phyloP scores from a whole-genome alignment of 2,797 vertebrate species.

The Thunnus albacares region DNA sequence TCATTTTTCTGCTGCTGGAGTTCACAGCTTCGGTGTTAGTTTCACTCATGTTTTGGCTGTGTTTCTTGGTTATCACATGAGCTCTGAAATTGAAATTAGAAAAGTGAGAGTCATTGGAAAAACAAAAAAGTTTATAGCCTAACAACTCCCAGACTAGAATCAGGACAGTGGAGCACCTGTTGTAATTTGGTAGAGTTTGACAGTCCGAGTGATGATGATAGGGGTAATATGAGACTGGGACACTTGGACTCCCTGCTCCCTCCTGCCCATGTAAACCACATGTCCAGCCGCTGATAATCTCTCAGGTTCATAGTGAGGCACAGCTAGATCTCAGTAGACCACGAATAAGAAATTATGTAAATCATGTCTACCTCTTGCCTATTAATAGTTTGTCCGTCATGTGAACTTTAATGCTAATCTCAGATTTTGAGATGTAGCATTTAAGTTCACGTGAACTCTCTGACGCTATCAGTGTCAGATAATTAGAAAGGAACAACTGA shows the following conservation, averaged over 20 bases:
- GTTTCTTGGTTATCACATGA: background rate
- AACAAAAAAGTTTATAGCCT: background rate
- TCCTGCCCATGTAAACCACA: slow-evolving; percentile 17
- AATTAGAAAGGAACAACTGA: background rate
- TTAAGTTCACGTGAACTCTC: background rate
- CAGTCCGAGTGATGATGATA: slow-evolving; percentile 42
- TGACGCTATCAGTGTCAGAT: background rate
- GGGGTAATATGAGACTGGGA: slow-evolving; percentile 58
- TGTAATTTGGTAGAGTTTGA: slow-evolving; percentile 58
- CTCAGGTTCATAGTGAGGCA: slow-evolving; percentile 30
- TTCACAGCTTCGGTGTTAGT: background rate
- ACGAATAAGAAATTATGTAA: background rate
- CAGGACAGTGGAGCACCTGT: slow-evolving; percentile 64
- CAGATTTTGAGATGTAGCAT: background rate
- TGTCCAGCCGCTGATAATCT: slow-evolving; percentile 32
- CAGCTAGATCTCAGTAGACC: background rate
- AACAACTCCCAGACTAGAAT: slow-evolving; percentile 18
- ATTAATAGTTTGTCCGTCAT: background rate
- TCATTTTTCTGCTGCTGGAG: background rate
- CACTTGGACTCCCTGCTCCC: slow-evolving; percentile 43
- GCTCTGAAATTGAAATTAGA: background rate
- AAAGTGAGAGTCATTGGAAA: slow-evolving; percentile 26
- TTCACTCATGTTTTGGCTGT: background rate
- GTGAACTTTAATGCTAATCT: background rate
- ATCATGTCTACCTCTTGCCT: background rate